Conservation (phyloP, 2,888 invertebrate species). For the Caenorhabditis becei region DNA sequence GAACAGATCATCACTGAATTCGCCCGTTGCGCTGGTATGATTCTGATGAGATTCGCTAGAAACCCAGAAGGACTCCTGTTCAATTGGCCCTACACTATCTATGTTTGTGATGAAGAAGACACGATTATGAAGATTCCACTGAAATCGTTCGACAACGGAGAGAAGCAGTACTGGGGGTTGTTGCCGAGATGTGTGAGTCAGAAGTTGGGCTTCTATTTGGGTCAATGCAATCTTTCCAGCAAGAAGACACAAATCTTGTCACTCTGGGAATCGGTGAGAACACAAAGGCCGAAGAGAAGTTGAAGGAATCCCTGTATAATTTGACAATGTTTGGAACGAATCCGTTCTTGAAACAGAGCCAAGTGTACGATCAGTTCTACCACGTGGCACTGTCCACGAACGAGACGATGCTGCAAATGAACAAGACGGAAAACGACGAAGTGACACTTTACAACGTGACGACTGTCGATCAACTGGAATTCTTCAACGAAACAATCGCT, state of each 20-base stretch:
- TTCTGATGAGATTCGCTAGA: slow-evolving; percentile 31
- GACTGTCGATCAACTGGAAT: slow-evolving; percentile 5
- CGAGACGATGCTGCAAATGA: slow-evolving; percentile 11
- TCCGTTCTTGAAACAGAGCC: slow-evolving; percentile 22
- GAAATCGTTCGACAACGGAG: slow-evolving; percentile 37
- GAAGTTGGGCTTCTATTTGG: background rate
- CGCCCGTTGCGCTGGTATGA: slow-evolving; percentile 38
- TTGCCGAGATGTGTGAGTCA: slow-evolving; percentile 47
- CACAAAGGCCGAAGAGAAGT: slow-evolving; percentile 21
- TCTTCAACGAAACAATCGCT: slow-evolving; percentile 39
- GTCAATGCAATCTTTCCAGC: slow-evolving; percentile 21
- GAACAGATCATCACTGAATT: slow-evolving; percentile 11
- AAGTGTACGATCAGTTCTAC: slow-evolving; percentile 21
- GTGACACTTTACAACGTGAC: slow-evolving; percentile 12
- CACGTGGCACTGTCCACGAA: slow-evolving; percentile 30
- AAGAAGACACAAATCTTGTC: slow-evolving; percentile 30
- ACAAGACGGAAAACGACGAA: background rate
- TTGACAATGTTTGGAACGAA: slow-evolving; percentile 31
- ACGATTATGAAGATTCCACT: slow-evolving; percentile 30
- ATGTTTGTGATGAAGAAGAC: slow-evolving; percentile 55
- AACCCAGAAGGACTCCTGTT: slow-evolving; percentile 44
- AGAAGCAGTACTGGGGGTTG: slow-evolving; percentile 42
- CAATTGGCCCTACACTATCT: slow-evolving; percentile 52
- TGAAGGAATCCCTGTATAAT: slow-evolving; percentile 10
- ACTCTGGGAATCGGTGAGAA: slow-evolving; percentile 30